Percentiles rank a stretch among this genome's conserved stretches.
These are phyloP conservation scores for Diaphora mendica DNA, from an alignment of 2,888 invertebrate species.

Conservation along the genomic window DNA sequence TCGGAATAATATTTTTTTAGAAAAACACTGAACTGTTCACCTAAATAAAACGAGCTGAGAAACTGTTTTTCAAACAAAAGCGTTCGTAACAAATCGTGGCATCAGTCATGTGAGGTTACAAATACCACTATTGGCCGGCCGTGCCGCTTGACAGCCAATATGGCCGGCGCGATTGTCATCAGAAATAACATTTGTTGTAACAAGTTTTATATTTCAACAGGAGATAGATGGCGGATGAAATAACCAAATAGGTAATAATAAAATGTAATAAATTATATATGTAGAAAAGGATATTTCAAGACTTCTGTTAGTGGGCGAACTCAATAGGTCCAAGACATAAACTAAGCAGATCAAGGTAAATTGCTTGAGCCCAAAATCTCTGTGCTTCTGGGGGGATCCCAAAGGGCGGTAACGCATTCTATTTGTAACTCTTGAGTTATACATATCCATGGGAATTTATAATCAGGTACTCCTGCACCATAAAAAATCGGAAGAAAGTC, in stretches of 20 bases:
- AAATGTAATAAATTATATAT: neutral
- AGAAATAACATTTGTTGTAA: constrained; percentile 43
- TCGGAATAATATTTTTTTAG: neutral
- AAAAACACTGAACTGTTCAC: constrained; percentile 1
- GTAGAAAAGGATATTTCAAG: neutral
- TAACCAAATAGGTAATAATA: neutral
- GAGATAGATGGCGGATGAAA: constrained; percentile 1
- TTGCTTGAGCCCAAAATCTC: no score
- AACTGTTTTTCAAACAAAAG: constrained; percentile 40
- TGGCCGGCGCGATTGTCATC: constrained; percentile 42
- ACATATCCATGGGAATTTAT: no score
- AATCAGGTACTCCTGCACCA: no score
- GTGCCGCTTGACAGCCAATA: constrained; percentile 23
- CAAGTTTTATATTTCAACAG: constrained; percentile 25
- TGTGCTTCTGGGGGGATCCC: no score
- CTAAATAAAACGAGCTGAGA: constrained; percentile 33
- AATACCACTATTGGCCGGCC: constrained; percentile 40
- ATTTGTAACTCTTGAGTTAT: no score
- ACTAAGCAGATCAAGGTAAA: no score
- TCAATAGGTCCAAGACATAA: neutral
- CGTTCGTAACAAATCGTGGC: constrained; percentile 42
- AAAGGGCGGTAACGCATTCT: no score
- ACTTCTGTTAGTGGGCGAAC: no score
- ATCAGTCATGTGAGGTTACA: constrained; percentile 45
- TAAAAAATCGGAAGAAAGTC: neutral